These are phyloP conservation scores for Ambastaia sidthimunki DNA, from an alignment of 2,797 vertebrate species.

Conservation along the genomic window DNA sequence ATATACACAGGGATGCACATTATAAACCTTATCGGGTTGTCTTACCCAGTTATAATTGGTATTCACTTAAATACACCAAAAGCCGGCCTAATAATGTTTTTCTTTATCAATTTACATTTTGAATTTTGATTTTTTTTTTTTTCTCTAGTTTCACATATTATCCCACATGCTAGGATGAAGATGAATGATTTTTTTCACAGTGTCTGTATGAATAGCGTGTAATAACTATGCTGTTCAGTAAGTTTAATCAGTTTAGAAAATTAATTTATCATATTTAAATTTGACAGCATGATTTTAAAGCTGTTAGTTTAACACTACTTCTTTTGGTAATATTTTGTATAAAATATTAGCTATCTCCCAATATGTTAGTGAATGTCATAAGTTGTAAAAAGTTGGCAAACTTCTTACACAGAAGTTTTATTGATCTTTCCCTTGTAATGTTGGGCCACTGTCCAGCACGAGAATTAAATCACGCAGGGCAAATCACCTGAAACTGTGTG, in stretches of 20 bases:
- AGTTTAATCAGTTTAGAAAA: conserved; percentile 24
- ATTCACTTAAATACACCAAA: no score
- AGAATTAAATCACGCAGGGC: conserved; percentile 28
- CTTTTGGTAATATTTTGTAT: conserved; percentile 37
- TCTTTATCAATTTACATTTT: conserved; percentile 18
- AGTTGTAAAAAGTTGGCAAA: conserved; percentile 52
- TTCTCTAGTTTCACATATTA: not conserved
- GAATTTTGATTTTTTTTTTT: not conserved
- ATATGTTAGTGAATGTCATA: conserved; percentile 41
- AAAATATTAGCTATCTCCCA: conserved; percentile 41
- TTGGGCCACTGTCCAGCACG: conserved; percentile 42
- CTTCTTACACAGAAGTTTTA: conserved; percentile 42
- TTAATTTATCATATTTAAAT: conserved; percentile 39
- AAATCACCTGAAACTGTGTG: conserved; percentile 34
- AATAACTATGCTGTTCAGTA: conserved; percentile 23
- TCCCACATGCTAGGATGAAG: conserved; percentile 15
- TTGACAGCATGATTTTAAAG: conserved; percentile 11
- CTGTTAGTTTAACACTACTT: no score
- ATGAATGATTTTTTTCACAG: conserved; percentile 11
- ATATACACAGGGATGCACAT: not conserved
- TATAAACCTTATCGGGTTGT: no score
- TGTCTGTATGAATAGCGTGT: not conserved
- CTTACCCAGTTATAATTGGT: no score
- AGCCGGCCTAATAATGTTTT: no score
- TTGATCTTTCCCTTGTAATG: conserved; percentile 40